Evolutionary conservation across 2,113 vertebrate genomes (phyloP).

Genomic region (Bufo gargarizans): DNA sequence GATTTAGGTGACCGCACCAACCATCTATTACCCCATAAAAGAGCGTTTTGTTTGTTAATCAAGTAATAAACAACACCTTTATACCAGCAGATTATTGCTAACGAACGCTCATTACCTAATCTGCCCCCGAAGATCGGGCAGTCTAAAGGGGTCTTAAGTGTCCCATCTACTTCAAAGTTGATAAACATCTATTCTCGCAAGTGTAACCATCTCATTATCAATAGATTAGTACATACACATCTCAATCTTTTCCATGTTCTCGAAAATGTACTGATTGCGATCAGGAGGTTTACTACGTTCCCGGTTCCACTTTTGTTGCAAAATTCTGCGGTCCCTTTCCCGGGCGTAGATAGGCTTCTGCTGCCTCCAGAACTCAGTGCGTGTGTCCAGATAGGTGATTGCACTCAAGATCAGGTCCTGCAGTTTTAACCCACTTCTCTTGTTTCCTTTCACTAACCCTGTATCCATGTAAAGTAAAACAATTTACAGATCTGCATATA

Average conservation of each 20-base stretch:
- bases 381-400: constrained; percentile 81
- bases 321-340: constrained; percentile 69
- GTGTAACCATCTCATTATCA: neutral
- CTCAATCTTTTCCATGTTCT: constrained; percentile 82
- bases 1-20: no score
- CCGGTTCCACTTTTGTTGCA: constrained; percentile 66
- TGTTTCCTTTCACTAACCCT: constrained; percentile 83
- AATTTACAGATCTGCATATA: neutral
- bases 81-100: no score
- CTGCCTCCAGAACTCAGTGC: constrained; percentile 86
- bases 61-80: no score
- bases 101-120: no score
- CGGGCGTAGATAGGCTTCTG: constrained; percentile 81
- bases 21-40: no score
- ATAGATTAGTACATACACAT: constrained; percentile 70
- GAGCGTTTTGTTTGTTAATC: no score
- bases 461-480: constrained; percentile 19
- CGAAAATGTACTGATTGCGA: constrained; percentile 69
- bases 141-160: no score
- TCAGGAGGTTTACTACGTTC: constrained; percentile 61
- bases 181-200: neutral
- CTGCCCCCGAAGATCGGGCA: no score
- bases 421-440: constrained; percentile 76
- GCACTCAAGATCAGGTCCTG: constrained; percentile 78
- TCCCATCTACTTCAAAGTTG: no score